phyloP scores from a whole-genome alignment of 1,140 invertebrate genomes.

The Caenorhabditis latens region DNA sequence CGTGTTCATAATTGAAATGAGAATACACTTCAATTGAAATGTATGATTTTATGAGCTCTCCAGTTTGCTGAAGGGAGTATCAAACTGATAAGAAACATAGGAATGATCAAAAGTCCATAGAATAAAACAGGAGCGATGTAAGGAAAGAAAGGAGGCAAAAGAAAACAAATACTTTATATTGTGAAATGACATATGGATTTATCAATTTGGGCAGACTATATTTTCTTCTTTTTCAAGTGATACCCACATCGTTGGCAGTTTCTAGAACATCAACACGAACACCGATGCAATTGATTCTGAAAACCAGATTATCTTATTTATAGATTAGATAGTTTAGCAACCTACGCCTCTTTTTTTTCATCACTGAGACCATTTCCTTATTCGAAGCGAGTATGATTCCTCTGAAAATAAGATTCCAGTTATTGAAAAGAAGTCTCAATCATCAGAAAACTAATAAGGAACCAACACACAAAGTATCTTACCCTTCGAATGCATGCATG shows the following conservation, averaged over 20 bases:
- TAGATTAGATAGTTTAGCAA: background rate
- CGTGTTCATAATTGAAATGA: background rate
- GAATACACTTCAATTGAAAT: background rate
- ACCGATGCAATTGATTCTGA: slow-evolving; percentile 30
- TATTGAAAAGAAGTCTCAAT: background rate
- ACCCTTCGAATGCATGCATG: slow-evolving; percentile 23
- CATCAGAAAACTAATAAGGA: no score
- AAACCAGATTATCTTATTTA: background rate
- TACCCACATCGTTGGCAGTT: background rate
- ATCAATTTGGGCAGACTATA: no score
- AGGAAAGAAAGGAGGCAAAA: no score
- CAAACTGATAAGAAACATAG: no score
- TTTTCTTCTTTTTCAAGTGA: no score
- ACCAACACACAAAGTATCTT: background rate
- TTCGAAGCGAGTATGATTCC: background rate
- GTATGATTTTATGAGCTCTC: background rate
- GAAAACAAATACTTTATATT: no score
- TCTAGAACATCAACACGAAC: slow-evolving; percentile 24
- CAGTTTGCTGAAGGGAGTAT: no score
- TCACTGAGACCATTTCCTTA: background rate
- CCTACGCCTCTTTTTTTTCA: background rate
- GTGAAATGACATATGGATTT: no score
- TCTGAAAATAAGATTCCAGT: background rate
- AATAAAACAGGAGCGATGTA: no score
- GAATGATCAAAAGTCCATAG: no score